Percentiles rank a stretch among this genome's conserved stretches.
Evolutionary conservation across 2,797 vertebrate genomes (phyloP).

Genomic region (Myioborus melanocephalus): DNA sequence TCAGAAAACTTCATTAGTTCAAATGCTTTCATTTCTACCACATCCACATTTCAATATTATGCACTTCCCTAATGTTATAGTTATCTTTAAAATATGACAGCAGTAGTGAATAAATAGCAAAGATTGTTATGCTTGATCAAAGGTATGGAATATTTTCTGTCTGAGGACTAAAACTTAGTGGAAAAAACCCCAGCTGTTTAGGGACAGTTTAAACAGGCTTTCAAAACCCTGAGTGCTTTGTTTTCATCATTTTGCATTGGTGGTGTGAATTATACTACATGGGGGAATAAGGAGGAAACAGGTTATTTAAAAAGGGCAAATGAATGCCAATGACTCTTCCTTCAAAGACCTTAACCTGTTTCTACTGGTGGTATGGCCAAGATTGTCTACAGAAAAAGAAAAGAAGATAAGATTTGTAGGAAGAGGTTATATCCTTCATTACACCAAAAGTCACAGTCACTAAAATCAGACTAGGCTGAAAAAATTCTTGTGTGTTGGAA

Average conservation of each 20-base stretch:
- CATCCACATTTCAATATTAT: not conserved
- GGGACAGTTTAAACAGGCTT: not conserved
- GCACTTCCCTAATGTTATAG: not conserved
- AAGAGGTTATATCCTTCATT: not conserved
- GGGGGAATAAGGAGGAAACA: not conserved
- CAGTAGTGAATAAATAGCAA: not conserved
- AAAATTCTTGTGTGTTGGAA: not conserved
- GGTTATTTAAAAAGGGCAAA: not conserved
- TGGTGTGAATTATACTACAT: not conserved
- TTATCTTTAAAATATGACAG: not conserved
- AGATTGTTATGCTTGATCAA: not conserved
- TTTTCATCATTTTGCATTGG: not conserved
- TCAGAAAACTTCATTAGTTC: not conserved
- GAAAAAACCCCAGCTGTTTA: rapidly evolving
- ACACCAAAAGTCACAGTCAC: not conserved
- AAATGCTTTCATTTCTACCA: not conserved
- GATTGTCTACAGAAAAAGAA: not conserved
- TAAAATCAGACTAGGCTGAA: not conserved
- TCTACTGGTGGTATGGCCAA: not conserved
- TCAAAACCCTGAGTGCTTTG: not conserved
- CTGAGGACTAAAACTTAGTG: not conserved
- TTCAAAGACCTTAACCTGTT: not conserved
- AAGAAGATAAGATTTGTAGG: not conserved
- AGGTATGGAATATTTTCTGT: not conserved
- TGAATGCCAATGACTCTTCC: not conserved